Base-by-base conservation (phyloP, 2,888 invertebrate genomes). In the Oxyscelio sp. region DNA sequence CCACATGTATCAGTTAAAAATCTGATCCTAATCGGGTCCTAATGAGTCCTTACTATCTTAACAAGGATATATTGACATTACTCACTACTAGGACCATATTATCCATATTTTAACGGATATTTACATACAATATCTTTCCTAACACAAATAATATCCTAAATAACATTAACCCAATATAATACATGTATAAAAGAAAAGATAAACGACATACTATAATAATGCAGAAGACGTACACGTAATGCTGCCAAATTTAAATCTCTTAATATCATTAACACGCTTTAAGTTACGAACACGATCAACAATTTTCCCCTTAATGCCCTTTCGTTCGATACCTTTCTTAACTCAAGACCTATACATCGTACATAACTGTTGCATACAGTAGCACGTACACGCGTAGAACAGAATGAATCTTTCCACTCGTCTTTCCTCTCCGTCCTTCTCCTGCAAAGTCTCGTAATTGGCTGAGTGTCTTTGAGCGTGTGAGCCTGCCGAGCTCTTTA, bases 401-500 rank as follows among this genome's bases (percentile, higher is more conserved):
- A 63, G 58, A 83, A 68, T 63, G 63, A 54, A 66, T 80, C 66
- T 52, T 52, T 71, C 48, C 15, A 34, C 27, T 54, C 21, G 19
- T 31, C 52, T 48, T 22, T 4, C 38, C 19, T 31, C 38, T 40
- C n/a, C 40, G 13, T 22, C 3, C 61, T 27, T 58, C 74, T 43
- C 70, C 50, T 43, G 61, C 61, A 27, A 43, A 75, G 66, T 56
- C 40, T 70, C 78, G 79, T 87, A 87, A 87, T 87, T 86, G 85
- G 87, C 85, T 75, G 66, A 80, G 79, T 79, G 83, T 85, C 85
- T 85, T 70, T 65, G 79, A 85, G 81, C 83, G 86, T 85, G 79
- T 82, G 86, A 85, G 86, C 79, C 82, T 75, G 77, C 82, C 85
- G 83, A 83, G 81, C 83, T 82, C 80, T 85, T 85, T 83, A 82